A percentile compares a stretch with the other conserved stretches of the same genome.
phyloP scores from a whole-genome alignment of 2,797 vertebrate species.

The Garrulus glandarius region DNA sequence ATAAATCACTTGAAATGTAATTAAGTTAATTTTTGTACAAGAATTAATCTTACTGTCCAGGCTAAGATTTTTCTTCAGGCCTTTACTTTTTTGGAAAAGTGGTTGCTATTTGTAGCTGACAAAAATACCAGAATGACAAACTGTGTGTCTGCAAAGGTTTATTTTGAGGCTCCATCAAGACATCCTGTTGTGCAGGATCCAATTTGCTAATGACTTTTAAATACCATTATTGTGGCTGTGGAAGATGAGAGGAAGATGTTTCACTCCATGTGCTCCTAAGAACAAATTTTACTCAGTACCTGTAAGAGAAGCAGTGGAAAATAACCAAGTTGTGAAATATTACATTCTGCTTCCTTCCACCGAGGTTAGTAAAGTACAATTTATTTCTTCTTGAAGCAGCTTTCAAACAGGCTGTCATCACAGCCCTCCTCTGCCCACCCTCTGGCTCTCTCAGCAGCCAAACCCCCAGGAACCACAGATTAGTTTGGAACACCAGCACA shows the following conservation, averaged over 20 bases:
- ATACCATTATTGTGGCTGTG: neutral
- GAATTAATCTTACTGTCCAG: neutral
- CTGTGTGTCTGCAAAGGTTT: neutral
- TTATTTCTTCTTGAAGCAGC: neutral
- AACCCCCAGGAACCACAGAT: neutral
- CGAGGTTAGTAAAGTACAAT: accelerated
- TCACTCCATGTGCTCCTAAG: neutral
- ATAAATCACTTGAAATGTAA: neutral
- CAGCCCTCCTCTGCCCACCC: neutral
- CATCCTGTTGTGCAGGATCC: neutral
- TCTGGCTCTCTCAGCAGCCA: neutral
- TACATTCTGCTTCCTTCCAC: neutral
- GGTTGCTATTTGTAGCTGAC: neutral
- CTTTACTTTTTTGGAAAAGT: neutral
- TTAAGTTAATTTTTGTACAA: neutral
- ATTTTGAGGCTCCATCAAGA: neutral
- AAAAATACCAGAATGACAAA: neutral
- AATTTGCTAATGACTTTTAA: neutral
- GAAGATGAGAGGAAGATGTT: neutral
- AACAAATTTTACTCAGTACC: neutral
- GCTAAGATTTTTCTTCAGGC: neutral
- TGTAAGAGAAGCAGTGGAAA: neutral
- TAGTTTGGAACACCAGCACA: neutral
- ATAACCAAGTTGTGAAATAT: neutral
- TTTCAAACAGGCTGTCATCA: neutral